These are phyloP conservation scores for Ctena decussata DNA, from an alignment of 2,888 invertebrate species.

Conservation along the genomic window DNA sequence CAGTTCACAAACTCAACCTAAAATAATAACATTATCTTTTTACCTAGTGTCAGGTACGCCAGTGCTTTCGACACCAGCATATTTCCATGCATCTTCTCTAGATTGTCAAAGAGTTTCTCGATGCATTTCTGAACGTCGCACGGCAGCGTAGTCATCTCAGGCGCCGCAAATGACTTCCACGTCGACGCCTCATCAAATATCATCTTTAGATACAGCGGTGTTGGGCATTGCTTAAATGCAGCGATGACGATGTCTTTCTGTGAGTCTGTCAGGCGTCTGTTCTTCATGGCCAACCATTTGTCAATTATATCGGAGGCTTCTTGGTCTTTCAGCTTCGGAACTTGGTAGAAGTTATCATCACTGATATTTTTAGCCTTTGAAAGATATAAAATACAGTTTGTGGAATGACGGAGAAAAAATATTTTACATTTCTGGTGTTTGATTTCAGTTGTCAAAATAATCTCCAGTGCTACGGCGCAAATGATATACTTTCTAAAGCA, in stretches of 20 bases:
- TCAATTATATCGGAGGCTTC: conserved; percentile 72
- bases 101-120: conserved; percentile 69
- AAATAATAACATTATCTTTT: too few species aligned
- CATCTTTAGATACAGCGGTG: conserved; percentile 81
- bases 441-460: too few species aligned
- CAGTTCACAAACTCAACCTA: too few species aligned
- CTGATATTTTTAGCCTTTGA: conserved; percentile 17
- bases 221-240: conserved; percentile 74
- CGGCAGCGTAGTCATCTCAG: conserved; percentile 66
- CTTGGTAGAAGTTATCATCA: conserved; percentile 56
- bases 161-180: conserved; percentile 78
- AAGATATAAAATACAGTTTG: too few species aligned
- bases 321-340: conserved; percentile 55
- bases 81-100: conserved; percentile 80
- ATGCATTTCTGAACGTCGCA: conserved; percentile 74
- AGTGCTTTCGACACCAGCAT: conserved; percentile 77
- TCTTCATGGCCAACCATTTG: conserved; percentile 71
- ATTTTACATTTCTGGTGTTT: too few species aligned
- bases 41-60: conserved; percentile 78
- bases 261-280: conserved; percentile 68
- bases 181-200: conserved; percentile 80
- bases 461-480: too few species aligned
- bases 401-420: too few species aligned
- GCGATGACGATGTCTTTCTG: conserved; percentile 71
- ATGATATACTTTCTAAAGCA: too few species aligned